phyloP scores from a whole-genome alignment of 2,888 invertebrate genomes.

The Cynaeus angustus region DNA sequence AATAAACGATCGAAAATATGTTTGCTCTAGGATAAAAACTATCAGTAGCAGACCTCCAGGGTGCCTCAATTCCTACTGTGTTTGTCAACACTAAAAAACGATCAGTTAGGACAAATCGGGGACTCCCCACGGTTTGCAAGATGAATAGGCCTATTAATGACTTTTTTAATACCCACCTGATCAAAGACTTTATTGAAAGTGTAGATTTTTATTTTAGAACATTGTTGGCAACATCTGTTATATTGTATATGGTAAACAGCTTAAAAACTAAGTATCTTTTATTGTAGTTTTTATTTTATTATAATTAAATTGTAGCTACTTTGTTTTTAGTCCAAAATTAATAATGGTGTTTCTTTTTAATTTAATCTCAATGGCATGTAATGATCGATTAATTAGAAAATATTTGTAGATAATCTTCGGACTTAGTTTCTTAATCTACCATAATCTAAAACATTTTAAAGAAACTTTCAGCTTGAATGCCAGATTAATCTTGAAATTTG shows the following conservation, averaged over 20 bases:
- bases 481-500: no score
- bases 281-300: no score
- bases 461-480: no score
- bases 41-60: neutral
- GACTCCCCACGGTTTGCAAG: constrained; percentile 57
- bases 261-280: no score
- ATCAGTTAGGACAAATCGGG: constrained; percentile 61
- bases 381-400: no score
- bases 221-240: constrained; percentile 11
- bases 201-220: constrained; percentile 22
- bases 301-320: neutral
- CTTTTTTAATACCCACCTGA: constrained; percentile 52
- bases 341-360: no score
- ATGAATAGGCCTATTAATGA: constrained; percentile 60
- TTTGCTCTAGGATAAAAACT: neutral
- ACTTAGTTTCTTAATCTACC: no score
- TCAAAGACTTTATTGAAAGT: constrained; percentile 27
- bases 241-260: neutral
- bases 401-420: no score
- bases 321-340: no score
- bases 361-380: no score
- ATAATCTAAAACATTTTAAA: no score
- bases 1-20: no score
- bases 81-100: constrained; percentile 59
- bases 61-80: constrained; percentile 49